Base-by-base conservation (phyloP, 2,113 vertebrate genomes). In the Burhinus oedicnemus region DNA sequence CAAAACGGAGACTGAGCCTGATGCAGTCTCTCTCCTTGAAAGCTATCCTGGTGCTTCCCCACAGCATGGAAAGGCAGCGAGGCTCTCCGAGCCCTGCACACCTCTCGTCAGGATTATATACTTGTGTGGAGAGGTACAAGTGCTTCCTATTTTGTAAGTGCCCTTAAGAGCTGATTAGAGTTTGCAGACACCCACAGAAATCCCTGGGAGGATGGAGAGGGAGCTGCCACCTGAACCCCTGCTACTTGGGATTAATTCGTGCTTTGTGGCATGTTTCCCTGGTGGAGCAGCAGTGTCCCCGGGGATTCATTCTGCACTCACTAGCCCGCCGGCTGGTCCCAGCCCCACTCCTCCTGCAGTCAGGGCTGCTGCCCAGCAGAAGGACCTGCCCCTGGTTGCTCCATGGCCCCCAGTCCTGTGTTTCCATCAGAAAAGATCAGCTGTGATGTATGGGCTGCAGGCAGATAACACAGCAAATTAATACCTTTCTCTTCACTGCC, bases 391-490 rank as follows among this genome's bases (percentile, higher is more conserved):
- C 47, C 3, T 4, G 40, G 66, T 77, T 66, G 69, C 55, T 90
- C 36, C 76, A 47, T 74, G 21, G 89, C 94, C 93, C 64, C 64
- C 15, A 68, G 94, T 55, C 60, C 58, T 75, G 17, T 22, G 32
- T 96, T 92, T 60, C 91, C 72, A 95, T 97, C 96, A 94, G 76
- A 94, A 92, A 91, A 45, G 55, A 96, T 98, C 96, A 96, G 52
- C 72, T 70, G 79, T 95, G 95, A 93, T 94, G 65, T 68, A 26
- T 57, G 62, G 44, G 78, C 89, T 95, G 47, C 4, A 0, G 88
- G 92, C 68, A 40, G 74, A 51, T 79, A 89, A 29, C 80, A 78
- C 36, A 92, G 77, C 62, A 77, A 65, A 92, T 92, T 42, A 96
- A 93, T 96, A 93, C 58, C 54, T 83, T 84, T 93, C 87, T 83